Evolutionary conservation across 1,140 invertebrate species (phyloP), one percentile per base, ranked within the genome.

Genomic region (Grapholita molesta): DNA sequence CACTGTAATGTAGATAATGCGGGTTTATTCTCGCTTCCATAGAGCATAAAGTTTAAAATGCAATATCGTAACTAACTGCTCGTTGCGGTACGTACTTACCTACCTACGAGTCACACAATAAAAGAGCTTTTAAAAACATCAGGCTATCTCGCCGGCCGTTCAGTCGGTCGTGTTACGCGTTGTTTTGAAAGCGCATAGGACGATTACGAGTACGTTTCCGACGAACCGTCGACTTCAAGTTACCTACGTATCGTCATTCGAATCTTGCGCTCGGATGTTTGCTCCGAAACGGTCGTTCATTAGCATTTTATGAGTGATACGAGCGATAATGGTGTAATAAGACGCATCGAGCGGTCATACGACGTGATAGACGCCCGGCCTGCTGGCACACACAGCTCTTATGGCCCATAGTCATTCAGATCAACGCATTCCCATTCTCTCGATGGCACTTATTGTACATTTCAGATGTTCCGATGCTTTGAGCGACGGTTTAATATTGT

Each of bases 221-320:
- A 83, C 85, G 86, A 90, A 89, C 82, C 87, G 85, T 85, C 78
- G 87, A 86, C 87, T 85, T 91, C 89, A 78, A 79, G 85, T 91
- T 89, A 88, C 88, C 81, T 86, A 89, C 55, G 55, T 88, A 86
- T 77, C 81, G 89, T 88, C 88, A 91, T 86, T 90, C 80, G 89
- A 90, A 91, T 90, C 88, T 90, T 79, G 76, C 68, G 80, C 87
- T 91, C 88, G 88, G 88, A 90, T 91, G 88, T 90, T 91, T 90
- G 86, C 85, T 84, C 85, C 84, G 78, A 83, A 80, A 85, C 76
- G 86, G 77, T 82, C 85, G 82, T 90, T 89, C 89, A 91, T 91
- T 91, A 90, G 83, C 89, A 90, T 91, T 90, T 91, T 90, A 91
- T 89, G 88, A 91, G 75, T 86, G 85, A 90, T 91, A 90, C 84